These are phyloP conservation scores for Xestobium rufovillosum DNA, from an alignment of 2,888 invertebrate genomes.

Conservation along the genomic window DNA sequence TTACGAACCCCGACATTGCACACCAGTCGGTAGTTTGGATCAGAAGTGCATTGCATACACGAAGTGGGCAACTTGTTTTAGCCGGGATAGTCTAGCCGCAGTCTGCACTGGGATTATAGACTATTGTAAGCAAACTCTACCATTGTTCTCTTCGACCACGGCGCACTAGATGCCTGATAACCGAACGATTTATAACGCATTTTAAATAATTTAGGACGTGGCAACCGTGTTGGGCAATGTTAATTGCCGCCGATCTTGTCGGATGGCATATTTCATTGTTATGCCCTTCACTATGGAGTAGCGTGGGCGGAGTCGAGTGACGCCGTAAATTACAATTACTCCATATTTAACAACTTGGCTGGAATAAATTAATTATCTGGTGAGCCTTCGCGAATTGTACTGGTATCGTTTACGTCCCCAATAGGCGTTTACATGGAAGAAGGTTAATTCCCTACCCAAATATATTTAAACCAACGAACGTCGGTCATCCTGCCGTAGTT, in stretches of 20 bases:
- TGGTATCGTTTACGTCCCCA: no score
- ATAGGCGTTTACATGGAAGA: no score
- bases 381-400: no score
- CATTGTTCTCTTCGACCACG: conserved; percentile 32
- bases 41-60: no score
- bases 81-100: conserved; percentile 24
- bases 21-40: no score
- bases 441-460: no score
- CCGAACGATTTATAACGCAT: conserved; percentile 33
- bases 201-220: conserved; percentile 34
- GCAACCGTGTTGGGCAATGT: conserved; percentile 28
- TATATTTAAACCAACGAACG: no score
- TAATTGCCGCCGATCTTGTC: conserved; percentile 30
- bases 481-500: no score
- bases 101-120: conserved; percentile 29
- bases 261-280: conserved; percentile 26
- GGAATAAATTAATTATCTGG: no score
- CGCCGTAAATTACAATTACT: conserved; percentile 31
- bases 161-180: conserved; percentile 33
- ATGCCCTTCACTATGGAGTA: conserved; percentile 24
- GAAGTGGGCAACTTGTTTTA: no score
- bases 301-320: conserved; percentile 29
- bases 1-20: no score
- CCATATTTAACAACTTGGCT: no score
- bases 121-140: conserved; percentile 36